Evolutionary conservation across 2,797 vertebrate species (phyloP).

Genomic region (Lateolabrax maculatus): DNA sequence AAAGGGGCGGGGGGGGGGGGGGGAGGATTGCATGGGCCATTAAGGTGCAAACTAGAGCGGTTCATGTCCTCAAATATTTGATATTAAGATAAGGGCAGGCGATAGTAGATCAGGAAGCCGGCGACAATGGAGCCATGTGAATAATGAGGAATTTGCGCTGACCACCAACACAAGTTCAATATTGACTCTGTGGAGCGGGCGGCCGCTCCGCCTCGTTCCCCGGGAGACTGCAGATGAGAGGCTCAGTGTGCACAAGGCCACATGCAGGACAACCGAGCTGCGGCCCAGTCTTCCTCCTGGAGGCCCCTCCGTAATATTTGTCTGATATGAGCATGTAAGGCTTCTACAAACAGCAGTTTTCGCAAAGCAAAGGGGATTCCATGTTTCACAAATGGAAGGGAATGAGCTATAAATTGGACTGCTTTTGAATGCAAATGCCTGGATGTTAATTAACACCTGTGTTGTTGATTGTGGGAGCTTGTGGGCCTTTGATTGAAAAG

Average conservation of each 20-base stretch:
- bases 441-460: slow-evolving; percentile 88
- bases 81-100: slow-evolving; percentile 70
- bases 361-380: slow-evolving; percentile 36
- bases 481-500: slow-evolving; percentile 85
- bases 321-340: background rate
- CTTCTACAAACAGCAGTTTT: slow-evolving; percentile 36
- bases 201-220: slow-evolving; percentile 46
- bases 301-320: background rate
- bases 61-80: slow-evolving; percentile 82
- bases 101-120: slow-evolving; percentile 69
- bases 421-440: slow-evolving; percentile 82
- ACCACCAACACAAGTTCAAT: slow-evolving; percentile 80
- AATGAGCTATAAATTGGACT: slow-evolving; percentile 80
- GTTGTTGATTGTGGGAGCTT: slow-evolving; percentile 86
- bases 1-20: no score
- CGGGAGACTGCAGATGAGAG: slow-evolving; percentile 43
- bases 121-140: slow-evolving; percentile 56
- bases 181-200: slow-evolving; percentile 74
- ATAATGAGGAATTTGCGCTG: slow-evolving; percentile 65
- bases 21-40: slow-evolving; percentile 52
- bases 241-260: slow-evolving; percentile 27
- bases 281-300: background rate
- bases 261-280: background rate
- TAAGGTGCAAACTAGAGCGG: slow-evolving; percentile 79
- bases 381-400: slow-evolving; percentile 80